Percentiles rank a stretch among this genome's conserved stretches.
Evolutionary conservation across 2,113 vertebrate genomes (phyloP).

Genomic region (Telmatochromis sp.): DNA sequence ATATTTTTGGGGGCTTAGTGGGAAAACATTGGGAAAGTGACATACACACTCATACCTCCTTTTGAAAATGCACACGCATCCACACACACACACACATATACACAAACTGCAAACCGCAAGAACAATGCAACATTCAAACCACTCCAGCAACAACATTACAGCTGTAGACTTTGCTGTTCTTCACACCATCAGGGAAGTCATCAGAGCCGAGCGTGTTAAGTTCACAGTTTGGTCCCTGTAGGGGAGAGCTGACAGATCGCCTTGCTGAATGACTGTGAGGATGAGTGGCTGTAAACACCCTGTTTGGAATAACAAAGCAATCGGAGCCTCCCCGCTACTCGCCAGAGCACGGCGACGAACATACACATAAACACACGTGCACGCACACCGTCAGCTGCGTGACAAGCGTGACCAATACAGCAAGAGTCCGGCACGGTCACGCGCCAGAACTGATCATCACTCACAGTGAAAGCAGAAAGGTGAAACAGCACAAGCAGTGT

Average conservation of each 20-base stretch:
- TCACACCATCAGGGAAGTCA: conserved; percentile 41
- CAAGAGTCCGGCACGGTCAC: conserved; percentile 34
- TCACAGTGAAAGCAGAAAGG: conserved; percentile 44
- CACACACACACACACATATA: background rate
- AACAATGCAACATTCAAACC: conserved; percentile 56
- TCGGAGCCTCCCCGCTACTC: conserved; percentile 24
- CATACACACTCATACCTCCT: background rate
- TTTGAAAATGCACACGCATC: background rate
- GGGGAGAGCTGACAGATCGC: conserved; percentile 28
- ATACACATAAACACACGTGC: background rate
- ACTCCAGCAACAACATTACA: conserved; percentile 46
- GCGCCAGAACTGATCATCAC: conserved; percentile 42
- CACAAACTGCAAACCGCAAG: background rate
- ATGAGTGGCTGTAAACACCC: conserved; percentile 37
- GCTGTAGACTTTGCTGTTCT: conserved; percentile 33
- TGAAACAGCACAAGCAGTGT: conserved; percentile 1
- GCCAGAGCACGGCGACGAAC: background rate
- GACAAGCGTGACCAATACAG: conserved; percentile 47
- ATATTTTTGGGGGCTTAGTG: conserved; percentile 30
- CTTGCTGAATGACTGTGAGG: conserved; percentile 24
- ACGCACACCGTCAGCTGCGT: conserved; percentile 26
- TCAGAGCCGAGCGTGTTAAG: conserved; percentile 46
- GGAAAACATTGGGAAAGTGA: conserved; percentile 25
- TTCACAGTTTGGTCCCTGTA: conserved; percentile 48
- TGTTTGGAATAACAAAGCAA: conserved; percentile 64